Evolutionary conservation across 92 coral and sea anemone species (phyloP).

Genomic region (Heliopora coerulea): DNA sequence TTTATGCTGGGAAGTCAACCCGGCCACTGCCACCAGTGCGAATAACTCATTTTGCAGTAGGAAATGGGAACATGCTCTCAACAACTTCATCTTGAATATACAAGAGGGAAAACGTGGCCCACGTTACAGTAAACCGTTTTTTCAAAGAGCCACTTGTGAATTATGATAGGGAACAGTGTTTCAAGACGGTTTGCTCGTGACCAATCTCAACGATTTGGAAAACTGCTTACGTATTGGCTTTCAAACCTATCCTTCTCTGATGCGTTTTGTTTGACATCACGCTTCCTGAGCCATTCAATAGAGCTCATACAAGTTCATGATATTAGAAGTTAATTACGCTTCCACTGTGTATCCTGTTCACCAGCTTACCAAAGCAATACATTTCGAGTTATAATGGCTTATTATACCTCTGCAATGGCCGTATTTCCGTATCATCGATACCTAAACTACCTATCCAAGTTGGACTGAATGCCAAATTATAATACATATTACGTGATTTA

Average conservation of each 20-base stretch:
- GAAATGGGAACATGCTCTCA: neutral
- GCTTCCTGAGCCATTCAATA: conserved; percentile 31
- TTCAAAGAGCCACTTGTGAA: no score
- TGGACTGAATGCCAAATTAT: neutral
- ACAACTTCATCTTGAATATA: neutral
- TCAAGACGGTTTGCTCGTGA: neutral
- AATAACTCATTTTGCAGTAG: no score
- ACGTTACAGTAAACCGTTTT: no score
- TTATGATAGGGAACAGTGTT: neutral
- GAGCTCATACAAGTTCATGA: conserved; percentile 4
- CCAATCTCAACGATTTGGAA: neutral
- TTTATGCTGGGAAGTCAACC: no score
- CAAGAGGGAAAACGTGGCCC: neutral
- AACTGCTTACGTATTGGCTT: conserved; percentile 18
- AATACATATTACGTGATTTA: conserved; percentile 8
- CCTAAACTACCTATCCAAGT: neutral
- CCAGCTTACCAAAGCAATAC: conserved; percentile 31
- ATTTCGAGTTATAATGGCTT: neutral
- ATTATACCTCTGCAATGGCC: neutral
- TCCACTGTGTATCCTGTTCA: conserved; percentile 34
- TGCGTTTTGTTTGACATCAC: conserved; percentile 14
- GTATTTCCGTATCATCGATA: conserved; percentile 19
- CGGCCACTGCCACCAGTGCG: no score
- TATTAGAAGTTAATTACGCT: conserved; percentile 5
- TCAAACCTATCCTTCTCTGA: neutral